These are phyloP conservation scores for Charina bottae DNA, from an alignment of 2,113 vertebrate genomes.

Conservation along the genomic window DNA sequence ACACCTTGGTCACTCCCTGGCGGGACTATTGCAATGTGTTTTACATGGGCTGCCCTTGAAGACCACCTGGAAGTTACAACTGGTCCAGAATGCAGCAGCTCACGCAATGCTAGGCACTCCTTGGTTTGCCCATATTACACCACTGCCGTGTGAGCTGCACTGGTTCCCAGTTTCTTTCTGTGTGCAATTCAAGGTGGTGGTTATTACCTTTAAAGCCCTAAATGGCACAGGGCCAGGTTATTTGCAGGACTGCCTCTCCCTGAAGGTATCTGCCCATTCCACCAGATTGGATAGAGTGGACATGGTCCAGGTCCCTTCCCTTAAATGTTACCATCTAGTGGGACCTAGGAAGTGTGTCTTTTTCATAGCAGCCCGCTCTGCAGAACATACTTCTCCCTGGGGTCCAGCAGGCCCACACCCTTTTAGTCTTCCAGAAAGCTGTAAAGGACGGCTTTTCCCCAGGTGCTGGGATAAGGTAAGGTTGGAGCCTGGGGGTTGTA, in stretches of 20 bases:
- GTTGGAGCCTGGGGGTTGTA: background rate
- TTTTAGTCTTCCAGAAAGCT: background rate
- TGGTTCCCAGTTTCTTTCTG: background rate
- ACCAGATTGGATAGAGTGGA: background rate
- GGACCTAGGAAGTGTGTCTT: too few species aligned
- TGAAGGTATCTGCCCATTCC: background rate
- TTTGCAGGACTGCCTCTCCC: background rate
- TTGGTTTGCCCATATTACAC: background rate
- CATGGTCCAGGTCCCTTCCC: background rate
- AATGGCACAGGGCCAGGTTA: background rate
- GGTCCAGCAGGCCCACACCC: background rate
- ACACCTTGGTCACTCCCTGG: background rate
- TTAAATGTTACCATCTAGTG: background rate
- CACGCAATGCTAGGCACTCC: background rate
- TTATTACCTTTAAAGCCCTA: background rate
- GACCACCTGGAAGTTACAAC: background rate
- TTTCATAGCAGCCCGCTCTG: background rate
- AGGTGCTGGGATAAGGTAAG: background rate
- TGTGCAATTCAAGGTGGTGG: background rate
- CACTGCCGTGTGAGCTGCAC: background rate
- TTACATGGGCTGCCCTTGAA: background rate
- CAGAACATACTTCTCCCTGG: background rate
- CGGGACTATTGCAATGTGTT: background rate
- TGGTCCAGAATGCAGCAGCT: background rate
- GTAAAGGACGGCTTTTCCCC: background rate